Conservation (phyloP, 2,888 invertebrate genomes). For the Gortyna flavago region DNA sequence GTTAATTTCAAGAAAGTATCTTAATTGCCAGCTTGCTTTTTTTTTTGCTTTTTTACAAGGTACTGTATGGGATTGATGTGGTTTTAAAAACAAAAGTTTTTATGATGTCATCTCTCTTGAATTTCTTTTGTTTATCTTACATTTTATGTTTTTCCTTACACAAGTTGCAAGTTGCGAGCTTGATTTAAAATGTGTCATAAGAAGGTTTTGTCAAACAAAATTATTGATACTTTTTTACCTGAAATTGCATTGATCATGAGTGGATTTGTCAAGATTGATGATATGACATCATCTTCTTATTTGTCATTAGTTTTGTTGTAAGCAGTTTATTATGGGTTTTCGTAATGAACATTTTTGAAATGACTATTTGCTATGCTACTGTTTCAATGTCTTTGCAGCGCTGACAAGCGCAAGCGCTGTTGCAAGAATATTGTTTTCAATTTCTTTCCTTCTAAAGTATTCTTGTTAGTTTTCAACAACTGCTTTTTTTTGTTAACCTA, state of each 20-base stretch:
- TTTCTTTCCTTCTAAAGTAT: background rate
- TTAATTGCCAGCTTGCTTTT: too few relatives aligned
- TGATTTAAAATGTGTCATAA: slow-evolving; percentile 47
- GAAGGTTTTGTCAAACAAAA: slow-evolving; percentile 31
- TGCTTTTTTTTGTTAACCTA: background rate
- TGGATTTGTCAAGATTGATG: background rate
- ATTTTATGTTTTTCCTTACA: slow-evolving; percentile 43
- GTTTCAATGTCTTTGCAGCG: background rate
- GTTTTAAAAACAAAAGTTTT: slow-evolving; percentile 19
- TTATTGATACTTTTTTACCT: slow-evolving; percentile 28
- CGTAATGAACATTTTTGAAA: background rate
- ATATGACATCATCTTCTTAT: slow-evolving; percentile 29
- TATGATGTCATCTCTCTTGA: slow-evolving; percentile 50
- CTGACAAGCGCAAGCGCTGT: too few relatives aligned
- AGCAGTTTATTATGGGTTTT: background rate
- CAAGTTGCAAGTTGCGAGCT: slow-evolving; percentile 19
- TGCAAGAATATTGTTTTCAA: too few relatives aligned
- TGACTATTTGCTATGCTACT: background rate
- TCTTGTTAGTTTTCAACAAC: background rate
- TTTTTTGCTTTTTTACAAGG: too few relatives aligned
- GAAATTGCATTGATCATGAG: slow-evolving; percentile 14
- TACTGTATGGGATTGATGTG: background rate
- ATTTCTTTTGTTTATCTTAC: slow-evolving; percentile 53
- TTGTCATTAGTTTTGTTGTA: background rate
- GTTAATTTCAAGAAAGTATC: background rate